Base-by-base conservation (phyloP, 1,140 invertebrate genomes). In the Penaeus vannamei region DNA sequence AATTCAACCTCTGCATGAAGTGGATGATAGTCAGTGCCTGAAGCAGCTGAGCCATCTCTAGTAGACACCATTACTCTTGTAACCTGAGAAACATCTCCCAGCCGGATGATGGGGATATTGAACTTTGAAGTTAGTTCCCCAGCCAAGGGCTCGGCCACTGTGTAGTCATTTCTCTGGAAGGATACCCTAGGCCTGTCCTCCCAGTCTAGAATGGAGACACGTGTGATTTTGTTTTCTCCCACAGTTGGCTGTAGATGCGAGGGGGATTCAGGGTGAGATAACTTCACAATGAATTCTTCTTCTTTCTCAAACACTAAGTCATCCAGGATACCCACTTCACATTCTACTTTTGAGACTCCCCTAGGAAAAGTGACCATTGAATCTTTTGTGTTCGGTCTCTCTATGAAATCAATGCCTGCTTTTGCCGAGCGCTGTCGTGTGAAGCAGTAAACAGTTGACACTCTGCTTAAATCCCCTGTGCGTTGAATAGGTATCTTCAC, bases 281-380 rank as follows among this genome's bases (percentile, higher is more conserved):
- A 91, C 62, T 92, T 92, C 14, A 94, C 90, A 10, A 92, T 90
- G 77, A 94, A 93, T 23, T 89, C 91, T 92, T 94, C 94, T 66
- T 93, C 92, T 14, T 92, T 92, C 92, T 94, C 94, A 92, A 92
- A 93, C 19, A 93, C 85, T 60, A 89, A 80, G 91, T 94, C 94
- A 92, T 94, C 92, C 76, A 93, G 92, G 84, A 94, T 93, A 26
- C 91, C 85, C 10, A 92, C 90, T 77, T 91, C 90, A 86, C 92
- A 92, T 36, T 91, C 91, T 91, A 93, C 92, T 91, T 92, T 86
- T 92, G 89, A 86, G 29, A 91, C 92, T 80, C 93, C 93, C 84
- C 92, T 91, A 53, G 92, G 86, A 89, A 94, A 94, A 29, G 91
- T 91, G 36, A 94, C 92, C 77, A 93, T 92, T 0, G 93, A 94